Conservation (phyloP, 2,113 vertebrate species). For the Perccottus glenii region DNA sequence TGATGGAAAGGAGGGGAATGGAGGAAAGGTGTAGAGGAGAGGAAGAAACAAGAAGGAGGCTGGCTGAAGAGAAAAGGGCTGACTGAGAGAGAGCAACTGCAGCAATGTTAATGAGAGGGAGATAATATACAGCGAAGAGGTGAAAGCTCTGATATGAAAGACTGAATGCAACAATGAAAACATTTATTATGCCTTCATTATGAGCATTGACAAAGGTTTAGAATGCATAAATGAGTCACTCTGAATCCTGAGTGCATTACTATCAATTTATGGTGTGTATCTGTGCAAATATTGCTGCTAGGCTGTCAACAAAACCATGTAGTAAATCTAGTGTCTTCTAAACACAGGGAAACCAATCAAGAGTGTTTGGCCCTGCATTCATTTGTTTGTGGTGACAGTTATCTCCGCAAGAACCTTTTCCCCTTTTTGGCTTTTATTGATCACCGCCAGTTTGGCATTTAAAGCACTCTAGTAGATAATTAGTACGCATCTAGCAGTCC, state of each 20-base stretch:
- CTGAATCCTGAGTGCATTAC: neutral
- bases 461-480: conserved; percentile 35
- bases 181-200: neutral
- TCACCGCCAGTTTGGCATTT: conserved; percentile 43
- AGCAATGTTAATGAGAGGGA: conserved; percentile 39
- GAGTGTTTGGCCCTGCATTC: conserved; percentile 8
- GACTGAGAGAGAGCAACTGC: conserved; percentile 24
- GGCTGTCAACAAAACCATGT: neutral
- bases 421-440: conserved; percentile 37
- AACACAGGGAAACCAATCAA: neutral
- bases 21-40: conserved; percentile 15
- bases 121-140: conserved; percentile 11
- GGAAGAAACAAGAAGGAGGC: conserved; percentile 5
- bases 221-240: conserved; percentile 9
- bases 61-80: conserved; percentile 4
- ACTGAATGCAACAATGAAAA: conserved; percentile 10
- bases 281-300: neutral
- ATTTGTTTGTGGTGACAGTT: conserved; percentile 19
- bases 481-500: conserved; percentile 27
- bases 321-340: neutral
- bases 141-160: neutral
- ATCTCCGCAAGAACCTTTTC: conserved; percentile 6
- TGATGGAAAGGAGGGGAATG: conserved; percentile 20
- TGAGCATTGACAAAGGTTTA: neutral
- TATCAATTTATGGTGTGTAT: neutral